phyloP scores from a whole-genome alignment of 2,113 vertebrate genomes.

The Cynocephalus volans region DNA sequence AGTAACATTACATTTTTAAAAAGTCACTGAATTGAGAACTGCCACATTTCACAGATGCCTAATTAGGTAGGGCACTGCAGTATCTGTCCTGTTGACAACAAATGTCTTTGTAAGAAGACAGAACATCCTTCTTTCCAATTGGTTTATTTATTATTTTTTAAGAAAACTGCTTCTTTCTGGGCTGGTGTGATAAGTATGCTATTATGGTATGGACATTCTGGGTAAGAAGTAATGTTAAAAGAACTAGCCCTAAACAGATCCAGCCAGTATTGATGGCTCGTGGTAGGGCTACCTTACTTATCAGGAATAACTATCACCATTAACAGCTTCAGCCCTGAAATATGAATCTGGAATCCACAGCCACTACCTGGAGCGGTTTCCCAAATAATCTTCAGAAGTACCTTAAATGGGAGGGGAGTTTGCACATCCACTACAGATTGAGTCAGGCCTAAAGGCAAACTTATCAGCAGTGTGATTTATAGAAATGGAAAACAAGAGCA shows the following conservation, averaged over 20 bases:
- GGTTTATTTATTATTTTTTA: neutral
- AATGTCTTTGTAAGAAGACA: neutral
- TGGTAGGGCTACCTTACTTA: neutral
- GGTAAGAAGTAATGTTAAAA: too few relatives aligned
- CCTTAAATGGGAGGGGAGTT: neutral
- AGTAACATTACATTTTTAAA: neutral
- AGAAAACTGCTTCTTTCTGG: neutral
- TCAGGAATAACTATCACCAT: neutral
- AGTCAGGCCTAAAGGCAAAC: neutral
- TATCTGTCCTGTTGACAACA: neutral
- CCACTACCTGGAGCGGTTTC: neutral
- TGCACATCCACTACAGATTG: accelerated
- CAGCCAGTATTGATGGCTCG: neutral
- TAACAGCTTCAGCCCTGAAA: neutral
- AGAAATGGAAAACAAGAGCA: neutral
- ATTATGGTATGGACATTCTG: neutral
- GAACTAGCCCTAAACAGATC: neutral
- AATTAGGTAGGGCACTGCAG: neutral
- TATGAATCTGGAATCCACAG: too few relatives aligned
- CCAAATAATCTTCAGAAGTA: neutral
- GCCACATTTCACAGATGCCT: neutral
- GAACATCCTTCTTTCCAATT: neutral
- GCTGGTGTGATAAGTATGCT: neutral
- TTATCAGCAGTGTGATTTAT: neutral
- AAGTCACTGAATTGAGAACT: neutral